phyloP scores from a whole-genome alignment of 2,797 vertebrate genomes.

The Arremon aurantiirostris region DNA sequence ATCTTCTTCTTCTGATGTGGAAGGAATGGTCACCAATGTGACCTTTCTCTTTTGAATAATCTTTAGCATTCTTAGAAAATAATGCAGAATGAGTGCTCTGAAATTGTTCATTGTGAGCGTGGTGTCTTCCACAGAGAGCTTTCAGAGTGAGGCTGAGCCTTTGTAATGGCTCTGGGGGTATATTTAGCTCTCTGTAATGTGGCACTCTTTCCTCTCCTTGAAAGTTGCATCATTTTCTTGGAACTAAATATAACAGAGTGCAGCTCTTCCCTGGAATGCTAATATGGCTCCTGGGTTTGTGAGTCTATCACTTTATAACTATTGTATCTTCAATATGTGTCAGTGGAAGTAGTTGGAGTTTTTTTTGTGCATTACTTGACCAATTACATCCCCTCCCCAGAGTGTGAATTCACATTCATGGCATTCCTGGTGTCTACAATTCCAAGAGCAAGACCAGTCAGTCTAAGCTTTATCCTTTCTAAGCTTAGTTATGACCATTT shows the following conservation, averaged over 20 bases:
- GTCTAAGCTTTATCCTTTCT: not conserved
- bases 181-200: not conserved
- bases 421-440: not conserved
- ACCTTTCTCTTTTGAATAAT: conserved; percentile 26
- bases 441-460: not conserved
- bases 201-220: not conserved
- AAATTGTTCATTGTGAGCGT: not conserved
- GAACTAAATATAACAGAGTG: not conserved
- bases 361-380: not conserved
- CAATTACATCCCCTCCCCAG: not conserved
- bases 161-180: not conserved
- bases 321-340: not conserved
- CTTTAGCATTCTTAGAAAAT: not conserved
- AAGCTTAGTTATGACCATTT: not conserved
- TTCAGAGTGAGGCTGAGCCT: not conserved
- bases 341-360: not conserved
- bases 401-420: not conserved
- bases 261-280: not conserved
- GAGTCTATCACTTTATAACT: not conserved
- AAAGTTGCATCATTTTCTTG: not conserved
- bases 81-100: not conserved
- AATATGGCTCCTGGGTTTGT: not conserved
- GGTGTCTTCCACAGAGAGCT: not conserved
- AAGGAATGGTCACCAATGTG: not conserved
- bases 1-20: not conserved